Evolutionary conservation across 2,888 invertebrate genomes (phyloP).

Genomic region (Buathra laborator): DNA sequence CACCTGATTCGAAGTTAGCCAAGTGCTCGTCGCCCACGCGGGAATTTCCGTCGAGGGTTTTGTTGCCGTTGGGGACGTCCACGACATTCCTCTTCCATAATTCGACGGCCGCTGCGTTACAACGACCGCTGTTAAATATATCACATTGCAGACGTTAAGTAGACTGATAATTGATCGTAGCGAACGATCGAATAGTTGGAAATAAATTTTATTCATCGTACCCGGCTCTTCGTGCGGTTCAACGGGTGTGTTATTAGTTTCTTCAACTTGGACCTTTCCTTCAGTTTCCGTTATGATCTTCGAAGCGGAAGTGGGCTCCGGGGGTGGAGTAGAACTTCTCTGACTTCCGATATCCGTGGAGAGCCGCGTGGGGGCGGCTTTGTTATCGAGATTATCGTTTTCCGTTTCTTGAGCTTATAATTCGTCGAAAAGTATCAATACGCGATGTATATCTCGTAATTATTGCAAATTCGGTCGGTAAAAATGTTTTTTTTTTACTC

Average conservation of each 20-base stretch:
- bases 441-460: not conserved
- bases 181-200: constrained; percentile 2
- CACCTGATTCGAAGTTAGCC: constrained; percentile 77
- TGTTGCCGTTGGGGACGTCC: constrained; percentile 80
- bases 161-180: not conserved
- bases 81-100: constrained; percentile 86
- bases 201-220: constrained; percentile 21
- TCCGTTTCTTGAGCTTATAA: constrained; percentile 52
- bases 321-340: constrained; percentile 39
- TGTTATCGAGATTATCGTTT: constrained; percentile 52
- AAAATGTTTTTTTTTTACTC: constrained; percentile 49
- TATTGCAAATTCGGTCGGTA: not conserved
- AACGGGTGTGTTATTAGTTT: constrained; percentile 42
- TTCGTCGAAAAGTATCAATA: not conserved
- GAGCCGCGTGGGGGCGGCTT: constrained; percentile 29
- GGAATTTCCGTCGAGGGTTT: constrained; percentile 77
- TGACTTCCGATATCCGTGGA: constrained; percentile 47
- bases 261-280: constrained; percentile 40
- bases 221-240: constrained; percentile 60
- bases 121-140: constrained; percentile 71
- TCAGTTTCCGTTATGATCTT: constrained; percentile 30
- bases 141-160: constrained; percentile 26
- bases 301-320: constrained; percentile 8
- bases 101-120: constrained; percentile 84
- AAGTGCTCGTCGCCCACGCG: constrained; percentile 81